Base-by-base conservation (phyloP, 2,797 vertebrate species). In the Esox masquinongy region DNA sequence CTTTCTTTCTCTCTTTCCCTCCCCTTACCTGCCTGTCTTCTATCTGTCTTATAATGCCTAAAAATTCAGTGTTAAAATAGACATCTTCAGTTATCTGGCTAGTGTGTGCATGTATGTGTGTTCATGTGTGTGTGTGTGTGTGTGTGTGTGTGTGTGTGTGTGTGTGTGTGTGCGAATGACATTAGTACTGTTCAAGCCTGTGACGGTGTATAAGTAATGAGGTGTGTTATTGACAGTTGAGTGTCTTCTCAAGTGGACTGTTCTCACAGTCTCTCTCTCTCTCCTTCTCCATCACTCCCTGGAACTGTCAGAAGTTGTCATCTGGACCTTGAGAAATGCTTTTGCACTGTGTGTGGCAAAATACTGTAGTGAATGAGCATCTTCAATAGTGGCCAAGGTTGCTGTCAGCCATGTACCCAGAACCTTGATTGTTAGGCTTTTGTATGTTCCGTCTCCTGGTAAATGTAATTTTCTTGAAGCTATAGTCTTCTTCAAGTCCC, bases 141-240 rank as follows among this genome's bases (percentile, higher is more conserved):
- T 64, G 59, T 63, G 66, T 47, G 34, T 29, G 74, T 68, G 22
- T 79, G 80, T 82, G 78, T 74, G 79, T 66, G 74, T 79, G 72
- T 82, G 56, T 74, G 71, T 64, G 59, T 63, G 66, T 47, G 34
- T 29, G 7, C 68, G 70, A 66, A 72, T 53, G 75, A 77, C 68
- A 26, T 53, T 29, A 72, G 77, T 68, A 75, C 1, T 39, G 31
- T 34, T 77, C 59, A 79, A 75, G 76, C 72, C 68, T 64, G 64
- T 77, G 69, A 3, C 1, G 77, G 81, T 74, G 75, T 82, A 73
- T 81, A 80, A 82, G 50, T 85, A 82, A 82, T 77, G 77, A 82
- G 68, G 78, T 77, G 75, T 78, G 82, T 77, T 87, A 82, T 82
- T 79, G 83, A 84, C 78, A 80, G 75, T 72, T 24, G 77, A 82